Conservation (phyloP, 2,888 invertebrate species). For the Malthinus flaveolus region DNA sequence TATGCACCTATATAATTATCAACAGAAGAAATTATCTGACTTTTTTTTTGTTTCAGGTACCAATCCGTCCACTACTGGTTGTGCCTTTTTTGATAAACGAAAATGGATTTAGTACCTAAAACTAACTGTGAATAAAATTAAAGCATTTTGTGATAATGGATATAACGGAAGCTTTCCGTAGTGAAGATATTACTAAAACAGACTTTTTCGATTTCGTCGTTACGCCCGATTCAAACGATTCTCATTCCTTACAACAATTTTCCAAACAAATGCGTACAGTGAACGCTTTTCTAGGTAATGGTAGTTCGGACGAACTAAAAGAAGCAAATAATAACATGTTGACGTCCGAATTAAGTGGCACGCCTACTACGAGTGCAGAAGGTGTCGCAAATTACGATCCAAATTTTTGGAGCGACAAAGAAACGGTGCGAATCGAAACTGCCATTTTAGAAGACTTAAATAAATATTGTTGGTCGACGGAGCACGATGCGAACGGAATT, state of each 20-base stretch:
- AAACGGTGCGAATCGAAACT: constrained; percentile 70
- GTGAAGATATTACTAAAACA: constrained; percentile 83
- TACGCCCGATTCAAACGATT: constrained; percentile 75
- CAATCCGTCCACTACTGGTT: constrained; percentile 12
- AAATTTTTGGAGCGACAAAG: constrained; percentile 73
- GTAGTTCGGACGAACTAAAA: constrained; percentile 56
- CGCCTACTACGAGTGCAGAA: constrained; percentile 57
- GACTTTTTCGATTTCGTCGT: constrained; percentile 90
- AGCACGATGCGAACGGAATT: constrained; percentile 58
- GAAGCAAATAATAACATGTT: constrained; percentile 60
- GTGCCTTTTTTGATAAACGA: constrained; percentile 4
- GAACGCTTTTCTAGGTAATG: constrained; percentile 67
- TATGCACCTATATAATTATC: no score
- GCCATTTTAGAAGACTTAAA: constrained; percentile 83
- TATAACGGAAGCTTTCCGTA: constrained; percentile 77
- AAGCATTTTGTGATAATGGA: constrained; percentile 68
- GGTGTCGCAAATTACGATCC: constrained; percentile 49
- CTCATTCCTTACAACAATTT: constrained; percentile 62
- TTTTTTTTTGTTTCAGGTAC: constrained; percentile 14
- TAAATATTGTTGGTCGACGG: constrained; percentile 80
- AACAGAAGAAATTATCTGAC: no score
- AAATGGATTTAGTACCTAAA: constrained; percentile 9
- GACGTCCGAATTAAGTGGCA: constrained; percentile 46
- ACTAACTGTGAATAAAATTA: background rate
- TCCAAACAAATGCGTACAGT: constrained; percentile 70